Evolutionary conservation across 2,888 invertebrate genomes (phyloP), one percentile per base, ranked within the genome.

Genomic region (Rhopalosiphum nymphaeae): DNA sequence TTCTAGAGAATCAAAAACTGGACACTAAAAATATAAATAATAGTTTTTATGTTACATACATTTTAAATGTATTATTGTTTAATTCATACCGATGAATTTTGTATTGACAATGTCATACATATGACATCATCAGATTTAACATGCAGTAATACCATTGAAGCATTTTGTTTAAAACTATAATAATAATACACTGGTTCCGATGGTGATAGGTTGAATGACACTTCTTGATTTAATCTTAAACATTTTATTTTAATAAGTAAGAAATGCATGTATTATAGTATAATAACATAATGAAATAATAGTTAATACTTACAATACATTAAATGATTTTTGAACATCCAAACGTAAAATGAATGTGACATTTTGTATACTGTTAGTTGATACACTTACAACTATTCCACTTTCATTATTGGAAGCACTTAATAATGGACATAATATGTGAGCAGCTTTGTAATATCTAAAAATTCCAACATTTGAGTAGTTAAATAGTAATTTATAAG

Each of bases 41-140:
- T 78, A 92, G 53, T 29, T 93, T 91, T 67, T 9, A 90, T 84
- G 57, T 96, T 46, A 49, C 3, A 49, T 13, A 92, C 53, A 36
- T 92, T 36, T 49, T 42, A 1, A 5, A 56, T 56, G 56, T 16
- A 78, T 26, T 53, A 86, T 49, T 25, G 46, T 57, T 89, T 46
- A 61, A 42, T 85, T 57, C 96, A 96, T 95, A 97, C 97, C 95
- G 97, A 97, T 95, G 97, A 97, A 95, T 97, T 97, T 96, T 98
- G 98, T 95, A 98, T 97, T 0, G 98, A 98, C 0, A 98, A 97
- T 0, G 97, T 97, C 96, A 98, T 97, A 95, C 98, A 98, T 0
- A 97, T 96, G 85, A 97, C 96, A 95, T 97, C 97, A 13, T 96
- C 96, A 0, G 98, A 97, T 94, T 97, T 96, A 0, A 97, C 96